Evolutionary conservation across 2,888 invertebrate genomes (phyloP).

Genomic region (Alviniconcha strummeri): DNA sequence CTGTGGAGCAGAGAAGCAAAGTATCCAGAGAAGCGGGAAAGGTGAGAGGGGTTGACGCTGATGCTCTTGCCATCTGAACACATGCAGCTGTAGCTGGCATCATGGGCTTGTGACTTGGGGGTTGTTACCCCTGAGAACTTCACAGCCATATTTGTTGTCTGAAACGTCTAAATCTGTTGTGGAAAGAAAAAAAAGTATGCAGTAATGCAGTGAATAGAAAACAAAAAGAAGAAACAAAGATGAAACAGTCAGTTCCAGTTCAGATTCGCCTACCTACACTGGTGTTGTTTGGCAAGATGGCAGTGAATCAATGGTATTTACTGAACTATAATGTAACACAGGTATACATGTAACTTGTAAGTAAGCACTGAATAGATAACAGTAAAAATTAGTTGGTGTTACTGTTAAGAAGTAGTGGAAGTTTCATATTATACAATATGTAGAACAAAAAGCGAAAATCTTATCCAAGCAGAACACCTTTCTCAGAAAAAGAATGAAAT

Average conservation of each 20-base stretch:
- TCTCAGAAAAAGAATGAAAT: too few species aligned
- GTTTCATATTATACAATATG: too few species aligned
- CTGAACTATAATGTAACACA: not conserved
- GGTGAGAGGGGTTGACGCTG: slow-evolving; percentile 17
- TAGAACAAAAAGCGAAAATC: too few species aligned
- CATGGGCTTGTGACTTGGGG: slow-evolving; percentile 35
- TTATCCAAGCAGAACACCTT: too few species aligned
- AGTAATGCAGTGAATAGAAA: not conserved
- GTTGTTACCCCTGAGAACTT: slow-evolving; percentile 45
- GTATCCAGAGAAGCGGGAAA: slow-evolving; percentile 33
- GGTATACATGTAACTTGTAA: too few species aligned
- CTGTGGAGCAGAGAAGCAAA: slow-evolving; percentile 33
- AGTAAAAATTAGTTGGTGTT: too few species aligned
- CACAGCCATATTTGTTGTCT: slow-evolving; percentile 38
- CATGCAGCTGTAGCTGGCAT: slow-evolving; percentile 30
- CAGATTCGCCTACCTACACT: too few species aligned
- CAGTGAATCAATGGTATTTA: not conserved
- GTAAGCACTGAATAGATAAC: too few species aligned
- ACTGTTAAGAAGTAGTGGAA: too few species aligned
- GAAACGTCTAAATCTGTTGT: not conserved
- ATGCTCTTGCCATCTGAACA: slow-evolving; percentile 37
- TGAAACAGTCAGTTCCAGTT: too few species aligned
- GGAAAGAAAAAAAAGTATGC: not conserved
- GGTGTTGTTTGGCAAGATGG: too few species aligned
- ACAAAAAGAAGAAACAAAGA: not conserved